Conservation (phyloP, 2,797 vertebrate genomes). For the Pogonophryne albipinna region DNA sequence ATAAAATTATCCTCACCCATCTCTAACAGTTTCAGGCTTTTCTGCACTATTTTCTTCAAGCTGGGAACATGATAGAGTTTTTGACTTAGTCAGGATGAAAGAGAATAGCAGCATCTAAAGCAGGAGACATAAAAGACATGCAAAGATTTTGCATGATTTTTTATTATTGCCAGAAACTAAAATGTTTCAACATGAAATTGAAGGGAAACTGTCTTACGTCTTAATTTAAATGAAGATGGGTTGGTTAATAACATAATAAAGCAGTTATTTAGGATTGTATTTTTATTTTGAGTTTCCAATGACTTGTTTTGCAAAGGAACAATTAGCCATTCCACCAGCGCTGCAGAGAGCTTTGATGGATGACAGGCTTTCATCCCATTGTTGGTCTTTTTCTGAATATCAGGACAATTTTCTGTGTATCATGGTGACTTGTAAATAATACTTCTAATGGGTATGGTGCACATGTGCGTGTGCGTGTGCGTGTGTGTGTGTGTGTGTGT, state of each 20-base stretch:
- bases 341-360: constrained; percentile 10
- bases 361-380: constrained; percentile 15
- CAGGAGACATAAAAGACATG: constrained; percentile 44
- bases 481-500: neutral
- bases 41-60: constrained; percentile 28
- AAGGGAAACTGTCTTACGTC: neutral
- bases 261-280: neutral
- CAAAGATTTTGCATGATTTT: constrained; percentile 32
- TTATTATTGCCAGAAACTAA: constrained; percentile 19
- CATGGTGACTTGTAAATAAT: constrained; percentile 15
- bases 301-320: constrained; percentile 7
- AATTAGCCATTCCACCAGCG: neutral
- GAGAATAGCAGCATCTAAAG: constrained; percentile 37
- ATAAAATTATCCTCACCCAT: constrained; percentile 12
- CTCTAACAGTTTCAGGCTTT: constrained; percentile 23
- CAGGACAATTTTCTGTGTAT: constrained; percentile 17
- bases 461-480: constrained; percentile 7
- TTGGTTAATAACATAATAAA: neutral
- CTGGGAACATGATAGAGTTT: constrained; percentile 40
- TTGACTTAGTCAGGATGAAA: constrained; percentile 48
- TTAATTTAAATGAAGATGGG: neutral
- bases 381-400: constrained; percentile 17
- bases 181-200: constrained; percentile 26
- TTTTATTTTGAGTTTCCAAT: neutral
- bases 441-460: constrained; percentile 16